Base-by-base conservation (phyloP, 1,140 invertebrate genomes). In the Augochlora pura region DNA sequence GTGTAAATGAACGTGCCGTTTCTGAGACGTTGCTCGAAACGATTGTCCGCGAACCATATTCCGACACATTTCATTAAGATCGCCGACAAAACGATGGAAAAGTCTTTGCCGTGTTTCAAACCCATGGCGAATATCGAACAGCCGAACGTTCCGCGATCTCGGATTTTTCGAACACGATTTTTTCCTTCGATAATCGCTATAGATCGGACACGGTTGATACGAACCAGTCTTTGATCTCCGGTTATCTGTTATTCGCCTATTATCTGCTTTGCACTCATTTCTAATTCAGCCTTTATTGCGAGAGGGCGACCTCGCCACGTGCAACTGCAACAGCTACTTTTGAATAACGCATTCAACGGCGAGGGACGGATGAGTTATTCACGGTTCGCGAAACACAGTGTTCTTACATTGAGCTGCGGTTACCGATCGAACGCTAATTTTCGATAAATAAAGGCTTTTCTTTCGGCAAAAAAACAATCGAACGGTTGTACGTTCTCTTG, bases 51-150 rank as follows among this genome's bases (percentile, higher is more conserved):
- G 0, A 42, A 46, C 86, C 86, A 88, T 12, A 86, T 66, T 7
- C 87, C 87, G n/a, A 81, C 54, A 6, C 65, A 16, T 9, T 72
- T 80, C 80, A 88, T 82, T 18, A 79, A 67, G 68, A 88, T 75
- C 5, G 46, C 25, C 21, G 70, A 23, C 1, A 87, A 1, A 8
- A 39, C 81, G 32, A 87, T 75, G 14, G 87, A 88, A 2, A 77
- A 1, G 46, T 76, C 84, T 39, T 63, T 68, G 18, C 5, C 16
- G 0, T 59, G 7, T 18, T 25, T 25, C 18, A 6, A 27, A 0
- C 27, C 59, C 71, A 74, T 80, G n/a, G 0, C 64, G 49, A 10
- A 68, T 16, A 54, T 27, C 39, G 8, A 49, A 14, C n/a, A 8
- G 27, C 32, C 5, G 2, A 2, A 2, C 10, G 14, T 46, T 12